Evolutionary conservation across 2,888 invertebrate genomes (phyloP), one percentile per base, ranked within the genome.

Genomic region (Ochropleura leucogaster): DNA sequence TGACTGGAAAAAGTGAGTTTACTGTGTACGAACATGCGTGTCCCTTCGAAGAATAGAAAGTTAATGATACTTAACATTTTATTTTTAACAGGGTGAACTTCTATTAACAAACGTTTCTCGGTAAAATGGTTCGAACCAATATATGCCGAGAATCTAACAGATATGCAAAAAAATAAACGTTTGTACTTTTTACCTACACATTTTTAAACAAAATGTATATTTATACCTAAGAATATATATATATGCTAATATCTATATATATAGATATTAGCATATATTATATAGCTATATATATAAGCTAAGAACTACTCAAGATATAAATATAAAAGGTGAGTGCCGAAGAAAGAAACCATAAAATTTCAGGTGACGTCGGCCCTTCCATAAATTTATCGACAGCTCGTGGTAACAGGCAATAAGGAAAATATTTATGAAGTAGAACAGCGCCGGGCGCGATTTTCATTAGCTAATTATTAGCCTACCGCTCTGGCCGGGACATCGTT

Each of bases 331-430:
- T 90, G 89, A 92, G 89, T 90, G 90, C 90, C 91, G 90, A 93
- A 93, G 93, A 93, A 95, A 93, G 92, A 92, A 92, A 94, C 92
- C 93, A 94, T 95, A 95, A 95, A 95, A 95, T 95, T 95, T 94
- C 94, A 95, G 95, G 93, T 95, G 95, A 95, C 94, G 94, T 93
- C 92, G 94, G 93, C 90, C 94, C 94, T 94, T 93, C 94, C 93
- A 95, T 95, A 95, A 95, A 95, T 95, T 95, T 95, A 95, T 96
- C 94, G 95, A 94, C 94, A 95, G 95, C 92, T 95, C 96, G 95
- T 95, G 95, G 95, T 94, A 95, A 94, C 94, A 92, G 95, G 94
- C 95, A 93, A 95, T 95, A 95, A 95, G 92, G 93, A 93, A 94
- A 95, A 95, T 96, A 96, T 96, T 96, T 96, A 95, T 95, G 93